Evolutionary conservation across 2,797 vertebrate species (phyloP), one percentile per base, ranked within the genome.

Genomic region (Peromyscus attwateri): DNA sequence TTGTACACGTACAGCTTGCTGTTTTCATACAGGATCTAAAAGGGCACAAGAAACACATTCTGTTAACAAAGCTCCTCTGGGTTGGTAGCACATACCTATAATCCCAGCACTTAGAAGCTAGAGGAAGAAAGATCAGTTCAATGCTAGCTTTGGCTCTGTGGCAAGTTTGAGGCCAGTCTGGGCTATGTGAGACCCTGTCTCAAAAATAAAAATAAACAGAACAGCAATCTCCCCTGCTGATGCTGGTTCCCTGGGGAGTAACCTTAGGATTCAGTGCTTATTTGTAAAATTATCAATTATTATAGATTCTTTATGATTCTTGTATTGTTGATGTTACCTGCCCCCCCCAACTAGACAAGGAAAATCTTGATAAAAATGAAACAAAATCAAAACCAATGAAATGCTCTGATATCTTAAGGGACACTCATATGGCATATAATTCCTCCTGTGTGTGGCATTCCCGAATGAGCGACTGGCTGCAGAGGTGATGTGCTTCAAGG

Each of bases 281-380:
- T 66, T 80, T 73, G 10, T 68, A 94, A 77, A 14, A 19, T 89
- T 27, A 43, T 66, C 49, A 29, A 5, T 90, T 68, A 17, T 49
- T 91, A 43, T 19, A 52, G 73, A 34, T 76, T 40, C 17, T 40
- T 96, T 89, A 55, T 81, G 40, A 79, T 85, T 37, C 82, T 10
- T 85, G 62, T 43, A 12, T 94, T 77, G 2, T 85, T 95, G 31
- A 64, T 49, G 29, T 91, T 95, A 88, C 75, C 3, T 49, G 49
- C 49, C 40, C 21, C 40, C 21, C 29, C 23, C 21, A 62, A 66
- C 34, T 93, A 73, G 52, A 81, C 43, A 68, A 93, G 34, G 40
- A 37, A 92, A 10, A 46, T 4, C 77, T 57, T 75, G 8, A 94
- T 87, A 79, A 91, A 81, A 94, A 68, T n/a, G 17, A 92, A 84